Percentiles rank a stretch among this genome's conserved stretches.
These are phyloP conservation scores for Brachystomella parvula DNA, from an alignment of 1,140 invertebrate species.

Conservation along the genomic window DNA sequence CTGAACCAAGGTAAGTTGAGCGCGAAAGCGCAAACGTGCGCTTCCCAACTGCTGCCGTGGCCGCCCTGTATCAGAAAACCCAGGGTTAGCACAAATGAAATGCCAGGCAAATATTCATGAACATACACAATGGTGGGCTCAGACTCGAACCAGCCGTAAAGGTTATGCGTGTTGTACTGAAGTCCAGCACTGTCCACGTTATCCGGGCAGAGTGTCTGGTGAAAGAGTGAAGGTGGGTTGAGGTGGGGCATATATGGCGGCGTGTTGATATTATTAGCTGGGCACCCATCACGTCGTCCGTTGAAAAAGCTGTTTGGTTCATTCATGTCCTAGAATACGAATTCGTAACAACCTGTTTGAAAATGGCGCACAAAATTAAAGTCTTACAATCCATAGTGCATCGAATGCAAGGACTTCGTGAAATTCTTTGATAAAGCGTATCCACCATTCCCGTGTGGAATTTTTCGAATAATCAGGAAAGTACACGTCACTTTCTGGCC, in stretches of 20 bases:
- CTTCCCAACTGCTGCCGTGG: slow-evolving; percentile 45
- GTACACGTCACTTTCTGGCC: slow-evolving; percentile 27
- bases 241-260: slow-evolving; percentile 25
- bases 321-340: slow-evolving; percentile 45
- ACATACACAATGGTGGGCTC: slow-evolving; percentile 43
- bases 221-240: slow-evolving; percentile 25
- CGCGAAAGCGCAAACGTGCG: slow-evolving; percentile 46
- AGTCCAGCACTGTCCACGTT: slow-evolving; percentile 30
- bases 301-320: slow-evolving; percentile 44
- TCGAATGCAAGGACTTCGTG: slow-evolving; percentile 41
- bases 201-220: slow-evolving; percentile 35
- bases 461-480: slow-evolving; percentile 43
- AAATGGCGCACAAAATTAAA: background rate
- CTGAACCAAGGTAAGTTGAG: slow-evolving; percentile 50
- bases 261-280: slow-evolving; percentile 24
- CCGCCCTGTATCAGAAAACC: slow-evolving; percentile 10
- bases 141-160: slow-evolving; percentile 47
- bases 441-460: slow-evolving; percentile 42
- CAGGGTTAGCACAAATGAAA: background rate
- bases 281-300: slow-evolving; percentile 42
- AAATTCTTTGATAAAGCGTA: slow-evolving; percentile 41
- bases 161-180: slow-evolving; percentile 45
- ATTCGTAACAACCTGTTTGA: slow-evolving; percentile 6
- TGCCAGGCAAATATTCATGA: background rate
- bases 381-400: slow-evolving; percentile 42